Base-by-base conservation (phyloP, 2,888 invertebrate species). In the Noctua pronuba region DNA sequence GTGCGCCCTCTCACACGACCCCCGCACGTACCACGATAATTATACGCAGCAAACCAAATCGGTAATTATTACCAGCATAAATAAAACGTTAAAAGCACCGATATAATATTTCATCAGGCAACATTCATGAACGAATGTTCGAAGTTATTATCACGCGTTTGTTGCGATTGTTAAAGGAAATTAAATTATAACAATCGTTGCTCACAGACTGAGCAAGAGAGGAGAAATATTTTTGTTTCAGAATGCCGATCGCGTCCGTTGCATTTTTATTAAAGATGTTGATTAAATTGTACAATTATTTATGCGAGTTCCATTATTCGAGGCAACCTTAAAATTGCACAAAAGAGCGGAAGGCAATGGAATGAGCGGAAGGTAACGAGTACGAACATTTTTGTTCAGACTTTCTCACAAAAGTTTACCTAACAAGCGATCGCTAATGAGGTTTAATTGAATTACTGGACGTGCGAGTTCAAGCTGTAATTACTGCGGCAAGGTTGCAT, bases 1-100 rank as follows among this genome's bases (percentile, higher is more conserved):
- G 85, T 85, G 85, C 75, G 87, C 85, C 79, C 88, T 84, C 79
- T 31, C 81, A 75, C 82, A 87, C 82, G 84, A 88, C 86, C 82
- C 82, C 82, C 73, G 28, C 55, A 73, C 52, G 72, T 75, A 64
- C 71, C 75, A 69, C 58, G 60, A 86, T 86, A 73, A 73, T 84
- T 79, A 86, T 75, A 84, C 80, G 67, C 84, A 68, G 73, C 38
- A 79, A 21, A 79, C 18, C 21, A 52, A 79, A 79, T 62, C 64
- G n/a, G 28, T 64, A n/a, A 71, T 79, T 46, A 67, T 38, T 41
- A 62, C 28, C 55, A 62, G 55, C 46, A 75, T 66, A 83, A 66
- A 83, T 74, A 70, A 44, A 71, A 66, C n/a, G 52, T 68, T 49
- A 35, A 38, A 60, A n/a, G 2, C 10, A n/a, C 8, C 8, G 28